A percentile compares a stretch with the other conserved stretches of the same genome.
Evolutionary conservation across 2,797 vertebrate species (phyloP).

Genomic region (Botia kubotai): DNA sequence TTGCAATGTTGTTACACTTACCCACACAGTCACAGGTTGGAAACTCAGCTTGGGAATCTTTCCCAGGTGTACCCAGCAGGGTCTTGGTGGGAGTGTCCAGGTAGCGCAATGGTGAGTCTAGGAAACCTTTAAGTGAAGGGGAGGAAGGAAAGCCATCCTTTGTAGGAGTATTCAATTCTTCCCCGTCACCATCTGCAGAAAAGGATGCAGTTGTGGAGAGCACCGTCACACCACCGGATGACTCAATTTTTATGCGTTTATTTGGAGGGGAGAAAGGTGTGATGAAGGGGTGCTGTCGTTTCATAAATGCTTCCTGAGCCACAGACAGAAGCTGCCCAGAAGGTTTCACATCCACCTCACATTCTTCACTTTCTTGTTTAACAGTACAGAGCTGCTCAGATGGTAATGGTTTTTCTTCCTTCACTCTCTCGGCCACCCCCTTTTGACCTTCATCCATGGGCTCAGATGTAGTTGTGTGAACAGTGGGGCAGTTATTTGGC

Average conservation of each 20-base stretch:
- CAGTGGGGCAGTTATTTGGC: slow-evolving; percentile 48
- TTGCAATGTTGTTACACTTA: slow-evolving; percentile 74
- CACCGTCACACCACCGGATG: slow-evolving; percentile 90
- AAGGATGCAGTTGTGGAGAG: slow-evolving; percentile 93
- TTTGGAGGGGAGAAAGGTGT: slow-evolving; percentile 78
- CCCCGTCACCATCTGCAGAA: slow-evolving; percentile 67
- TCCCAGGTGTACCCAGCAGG: slow-evolving; percentile 91
- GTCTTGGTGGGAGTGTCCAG: slow-evolving; percentile 93
- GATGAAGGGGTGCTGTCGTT: slow-evolving; percentile 77
- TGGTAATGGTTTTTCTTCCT: slow-evolving; percentile 57
- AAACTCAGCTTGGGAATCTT: slow-evolving; percentile 89
- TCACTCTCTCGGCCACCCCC: slow-evolving; percentile 49
- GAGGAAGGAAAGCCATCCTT: slow-evolving; percentile 87
- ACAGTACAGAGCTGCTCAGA: slow-evolving; percentile 51
- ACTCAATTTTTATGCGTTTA: slow-evolving; percentile 95
- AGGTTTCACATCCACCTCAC: slow-evolving; percentile 48
- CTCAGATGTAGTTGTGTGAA: slow-evolving; percentile 60
- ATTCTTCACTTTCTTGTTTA: slow-evolving; percentile 54
- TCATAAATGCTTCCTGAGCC: slow-evolving; percentile 60
- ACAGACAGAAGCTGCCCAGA: slow-evolving; percentile 38
- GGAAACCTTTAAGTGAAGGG: slow-evolving; percentile 91
- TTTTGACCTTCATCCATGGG: slow-evolving; percentile 65
- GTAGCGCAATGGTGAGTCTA: slow-evolving; percentile 95
- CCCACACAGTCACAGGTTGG: slow-evolving; percentile 93
- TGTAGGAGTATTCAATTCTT: slow-evolving; percentile 85